Conservation (phyloP, 1,140 invertebrate genomes). For the Calephelis virginiensis region DNA sequence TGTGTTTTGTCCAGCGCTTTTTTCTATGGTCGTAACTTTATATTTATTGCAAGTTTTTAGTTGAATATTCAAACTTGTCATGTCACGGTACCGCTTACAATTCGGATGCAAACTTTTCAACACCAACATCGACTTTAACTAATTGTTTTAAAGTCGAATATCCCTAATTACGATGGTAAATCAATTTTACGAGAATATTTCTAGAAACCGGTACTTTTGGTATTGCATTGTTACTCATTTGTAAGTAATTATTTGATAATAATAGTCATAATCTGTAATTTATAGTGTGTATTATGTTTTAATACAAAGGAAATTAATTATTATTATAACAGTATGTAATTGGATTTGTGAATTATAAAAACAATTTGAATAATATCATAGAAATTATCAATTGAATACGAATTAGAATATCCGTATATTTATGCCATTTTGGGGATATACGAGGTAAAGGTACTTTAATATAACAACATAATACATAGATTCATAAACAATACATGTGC, state of each 20-base stretch:
- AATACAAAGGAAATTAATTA: too few relatives aligned
- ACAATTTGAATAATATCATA: too few relatives aligned
- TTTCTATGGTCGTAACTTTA: slow-evolving; percentile 73
- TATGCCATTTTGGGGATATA: too few relatives aligned
- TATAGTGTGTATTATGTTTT: too few relatives aligned
- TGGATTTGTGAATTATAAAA: too few relatives aligned
- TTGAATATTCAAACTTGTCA: slow-evolving; percentile 69
- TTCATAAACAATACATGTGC: too few relatives aligned
- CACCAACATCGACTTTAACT: background rate
- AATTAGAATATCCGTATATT: too few relatives aligned
- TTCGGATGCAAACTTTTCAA: slow-evolving; percentile 32
- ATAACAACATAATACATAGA: too few relatives aligned
- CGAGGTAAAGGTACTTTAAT: too few relatives aligned
- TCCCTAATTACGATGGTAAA: background rate
- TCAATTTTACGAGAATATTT: slow-evolving; percentile 2
- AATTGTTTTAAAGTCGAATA: background rate
- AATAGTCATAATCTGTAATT: too few relatives aligned
- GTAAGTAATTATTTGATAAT: background rate
- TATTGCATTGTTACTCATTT: background rate
- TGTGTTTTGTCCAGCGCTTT: slow-evolving; percentile 63
- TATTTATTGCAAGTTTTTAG: slow-evolving; percentile 72
- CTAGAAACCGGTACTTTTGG: background rate
- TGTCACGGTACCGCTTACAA: slow-evolving; percentile 54
- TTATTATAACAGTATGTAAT: too few relatives aligned
- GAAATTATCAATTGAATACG: too few relatives aligned